Evolutionary conservation across 2,888 invertebrate genomes (phyloP), one percentile per base, ranked within the genome.

Genomic region (Leptothorax acervorum): DNA sequence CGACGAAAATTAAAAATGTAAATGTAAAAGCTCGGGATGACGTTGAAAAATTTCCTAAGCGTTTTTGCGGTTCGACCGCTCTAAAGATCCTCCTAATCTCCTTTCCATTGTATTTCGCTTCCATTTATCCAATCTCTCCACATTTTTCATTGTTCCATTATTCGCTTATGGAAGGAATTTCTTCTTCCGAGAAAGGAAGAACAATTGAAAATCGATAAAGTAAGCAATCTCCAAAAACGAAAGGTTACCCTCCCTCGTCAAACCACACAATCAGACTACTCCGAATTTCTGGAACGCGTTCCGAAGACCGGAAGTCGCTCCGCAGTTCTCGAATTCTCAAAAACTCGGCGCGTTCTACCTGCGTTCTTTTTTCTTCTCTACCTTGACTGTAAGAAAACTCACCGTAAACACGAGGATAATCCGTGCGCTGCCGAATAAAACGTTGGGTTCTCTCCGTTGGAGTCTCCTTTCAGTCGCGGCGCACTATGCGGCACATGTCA

Each of bases 371-470:
- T 1, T 12, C 6, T 12, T n/a, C 8, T 15, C 12, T 6, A 45
- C 23, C 39, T 12, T 12, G 18, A 6, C 45, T 9, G 2, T 23
- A 23, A 31, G 18, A 39, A 83, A 82, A 91, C 93, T 93, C 89
- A 93, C 93, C 93, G 93, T 93, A 93, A 92, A 89, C 88, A 92
- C 93, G 93, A 93, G 93, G 92, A 92, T 93, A 93, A 93, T 93
- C 93, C 93, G 79, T 45, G 75, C 31, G 81, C 15, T 60, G 66
- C 28, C 42, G 51, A 81, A 81, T 35, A 55, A 68, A 51, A 28
- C 28, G 23, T 42, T 39, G 55, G 51, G 57, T 23, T 84, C 5
- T 73, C 35, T 31, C 45, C 70, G 66, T 48, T 45, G 0, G 70
- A 18, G 53, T 55, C 48, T 35, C 71, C 57, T 11, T 71, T 79